These are phyloP conservation scores for Pentalonia nigronervosa DNA, from an alignment of 1,140 invertebrate species.

Conservation along the genomic window DNA sequence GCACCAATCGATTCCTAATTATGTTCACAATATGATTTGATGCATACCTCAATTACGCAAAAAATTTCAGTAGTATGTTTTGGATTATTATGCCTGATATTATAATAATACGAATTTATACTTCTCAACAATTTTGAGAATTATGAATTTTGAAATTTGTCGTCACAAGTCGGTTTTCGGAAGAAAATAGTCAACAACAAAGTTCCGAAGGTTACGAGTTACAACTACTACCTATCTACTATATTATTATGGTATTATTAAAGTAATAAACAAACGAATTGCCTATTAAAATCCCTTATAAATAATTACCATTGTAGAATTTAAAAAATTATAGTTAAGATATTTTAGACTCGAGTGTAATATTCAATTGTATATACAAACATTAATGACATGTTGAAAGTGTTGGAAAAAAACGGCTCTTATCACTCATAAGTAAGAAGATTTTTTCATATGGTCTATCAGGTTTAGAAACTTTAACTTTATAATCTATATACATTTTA, in stretches of 20 bases:
- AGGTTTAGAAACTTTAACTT: no score
- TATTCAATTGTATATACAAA: neutral
- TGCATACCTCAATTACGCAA: no score
- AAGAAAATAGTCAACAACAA: no score
- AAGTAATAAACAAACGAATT: neutral
- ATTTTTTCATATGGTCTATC: neutral
- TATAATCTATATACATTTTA: no score
- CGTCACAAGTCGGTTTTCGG: neutral
- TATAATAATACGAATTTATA: neutral
- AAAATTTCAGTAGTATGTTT: no score
- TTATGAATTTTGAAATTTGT: neutral
- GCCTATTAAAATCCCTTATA: neutral
- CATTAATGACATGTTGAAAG: neutral
- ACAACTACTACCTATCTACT: neutral
- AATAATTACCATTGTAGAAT: neutral
- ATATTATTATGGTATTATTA: neutral
- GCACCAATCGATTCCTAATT: no score
- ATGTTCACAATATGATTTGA: no score
- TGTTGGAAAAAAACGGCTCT: neutral
- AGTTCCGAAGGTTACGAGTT: neutral
- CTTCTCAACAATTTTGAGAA: neutral
- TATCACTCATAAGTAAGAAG: neutral
- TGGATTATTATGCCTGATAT: no score
- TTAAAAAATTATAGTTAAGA: neutral
- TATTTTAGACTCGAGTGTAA: neutral